Evolutionary conservation across 2,797 vertebrate genomes (phyloP).

Genomic region (Pseudochaenichthys georgianus): DNA sequence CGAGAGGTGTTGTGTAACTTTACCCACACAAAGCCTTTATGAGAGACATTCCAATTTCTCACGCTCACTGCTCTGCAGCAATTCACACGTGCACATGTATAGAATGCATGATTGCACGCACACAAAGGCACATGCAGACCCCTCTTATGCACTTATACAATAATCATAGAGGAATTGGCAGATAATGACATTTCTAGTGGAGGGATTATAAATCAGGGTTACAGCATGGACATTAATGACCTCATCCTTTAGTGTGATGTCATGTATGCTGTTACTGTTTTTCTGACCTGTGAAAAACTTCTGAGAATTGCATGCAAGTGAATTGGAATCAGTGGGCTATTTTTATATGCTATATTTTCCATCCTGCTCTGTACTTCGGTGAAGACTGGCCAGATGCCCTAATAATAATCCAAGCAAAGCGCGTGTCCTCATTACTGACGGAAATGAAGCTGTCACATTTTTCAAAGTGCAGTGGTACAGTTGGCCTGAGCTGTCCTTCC

Average conservation of each 20-base stretch:
- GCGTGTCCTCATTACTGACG: slow-evolving; percentile 49
- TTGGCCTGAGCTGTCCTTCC: slow-evolving; percentile 13
- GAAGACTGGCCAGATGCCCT: slow-evolving; percentile 44
- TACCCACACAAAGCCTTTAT: slow-evolving; percentile 17
- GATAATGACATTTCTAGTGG: slow-evolving; percentile 27
- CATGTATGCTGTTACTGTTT: slow-evolving; percentile 25
- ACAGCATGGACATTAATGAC: not conserved
- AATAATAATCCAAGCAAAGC: slow-evolving; percentile 40
- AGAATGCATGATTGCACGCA: not conserved
- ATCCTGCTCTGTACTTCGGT: slow-evolving; percentile 39
- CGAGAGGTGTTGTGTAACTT: slow-evolving; percentile 64
- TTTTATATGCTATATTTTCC: slow-evolving; percentile 62
- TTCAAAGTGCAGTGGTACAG: not conserved
- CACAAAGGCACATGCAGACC: not conserved
- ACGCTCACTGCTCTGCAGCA: slow-evolving; percentile 52
- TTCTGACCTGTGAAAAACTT: slow-evolving; percentile 37
- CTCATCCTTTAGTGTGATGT: slow-evolving; percentile 41
- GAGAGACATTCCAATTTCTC: slow-evolving; percentile 44
- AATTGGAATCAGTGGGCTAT: slow-evolving; percentile 42
- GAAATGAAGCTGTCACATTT: slow-evolving; percentile 39
- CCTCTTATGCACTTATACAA: slow-evolving; percentile 16
- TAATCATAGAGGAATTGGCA: slow-evolving; percentile 13
- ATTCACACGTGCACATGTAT: slow-evolving; percentile 30
- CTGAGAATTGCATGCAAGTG: slow-evolving; percentile 50
- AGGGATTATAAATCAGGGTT: slow-evolving; percentile 12